phyloP scores from a whole-genome alignment of 2,888 invertebrate species.

The Torymus auratus region DNA sequence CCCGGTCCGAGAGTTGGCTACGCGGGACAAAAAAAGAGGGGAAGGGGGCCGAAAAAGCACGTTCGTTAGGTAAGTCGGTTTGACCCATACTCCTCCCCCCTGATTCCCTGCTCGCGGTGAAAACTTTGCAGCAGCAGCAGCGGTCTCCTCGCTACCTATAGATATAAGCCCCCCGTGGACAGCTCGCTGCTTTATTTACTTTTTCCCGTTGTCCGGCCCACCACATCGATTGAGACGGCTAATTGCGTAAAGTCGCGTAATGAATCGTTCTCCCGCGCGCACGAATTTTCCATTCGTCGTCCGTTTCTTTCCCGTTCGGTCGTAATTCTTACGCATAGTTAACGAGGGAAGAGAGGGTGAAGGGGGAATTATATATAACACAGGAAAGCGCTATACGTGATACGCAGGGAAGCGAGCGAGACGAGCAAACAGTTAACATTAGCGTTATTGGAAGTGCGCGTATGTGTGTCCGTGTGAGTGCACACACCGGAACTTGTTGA shows the following conservation, averaged over 20 bases:
- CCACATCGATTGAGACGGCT: background rate
- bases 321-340: background rate
- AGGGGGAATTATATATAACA: background rate
- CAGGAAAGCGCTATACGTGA: too few species aligned
- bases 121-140: constrained; percentile 32
- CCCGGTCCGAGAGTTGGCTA: constrained; percentile 14
- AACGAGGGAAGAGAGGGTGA: background rate
- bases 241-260: constrained; percentile 33
- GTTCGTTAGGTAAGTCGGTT: constrained; percentile 54
- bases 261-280: constrained; percentile 25
- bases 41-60: constrained; percentile 43
- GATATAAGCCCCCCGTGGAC: constrained; percentile 14
- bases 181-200: constrained; percentile 35
- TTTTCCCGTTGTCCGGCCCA: background rate
- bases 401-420: background rate
- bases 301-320: too few species aligned
- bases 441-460: background rate
- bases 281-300: background rate
- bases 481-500: background rate
- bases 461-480: too few species aligned
- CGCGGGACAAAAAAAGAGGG: constrained; percentile 25
- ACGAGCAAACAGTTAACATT: constrained; percentile 10
- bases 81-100: constrained; percentile 33
- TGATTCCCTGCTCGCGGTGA: background rate
- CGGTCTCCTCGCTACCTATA: constrained; percentile 14